These are phyloP conservation scores for Ophonus ardosiacus DNA, from an alignment of 2,888 invertebrate genomes.

Conservation along the genomic window DNA sequence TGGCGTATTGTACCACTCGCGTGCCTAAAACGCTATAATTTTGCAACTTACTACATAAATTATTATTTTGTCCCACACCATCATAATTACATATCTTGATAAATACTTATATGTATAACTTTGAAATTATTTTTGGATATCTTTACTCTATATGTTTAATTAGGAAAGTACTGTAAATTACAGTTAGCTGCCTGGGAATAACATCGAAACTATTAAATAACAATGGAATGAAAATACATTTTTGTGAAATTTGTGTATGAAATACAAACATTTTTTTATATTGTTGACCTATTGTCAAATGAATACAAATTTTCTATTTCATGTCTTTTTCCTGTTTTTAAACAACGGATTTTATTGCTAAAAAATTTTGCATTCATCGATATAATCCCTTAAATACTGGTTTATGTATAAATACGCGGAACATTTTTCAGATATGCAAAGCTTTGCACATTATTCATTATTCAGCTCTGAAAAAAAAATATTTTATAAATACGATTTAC, in stretches of 20 bases:
- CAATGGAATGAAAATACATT: too few relatives aligned
- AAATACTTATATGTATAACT: too few relatives aligned
- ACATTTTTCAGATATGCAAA: neutral
- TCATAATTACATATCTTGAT: too few relatives aligned
- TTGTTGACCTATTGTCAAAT: neutral
- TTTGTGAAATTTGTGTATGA: too few relatives aligned
- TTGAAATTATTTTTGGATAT: too few relatives aligned
- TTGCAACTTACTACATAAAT: too few relatives aligned
- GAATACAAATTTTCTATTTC: neutral
- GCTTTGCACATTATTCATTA: neutral
- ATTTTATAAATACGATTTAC: neutral
- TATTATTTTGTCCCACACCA: too few relatives aligned
- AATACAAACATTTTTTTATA: neutral
- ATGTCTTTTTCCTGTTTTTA: neutral
- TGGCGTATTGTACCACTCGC: too few relatives aligned
- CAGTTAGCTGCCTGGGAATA: neutral
- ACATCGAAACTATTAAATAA: neutral
- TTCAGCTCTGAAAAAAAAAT: neutral
- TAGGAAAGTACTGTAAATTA: neutral
- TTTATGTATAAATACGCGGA: neutral
- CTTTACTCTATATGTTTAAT: neutral
- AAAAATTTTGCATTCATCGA: neutral
- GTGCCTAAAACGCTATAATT: too few relatives aligned
- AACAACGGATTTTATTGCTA: constrained; percentile 3
- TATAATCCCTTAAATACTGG: constrained; percentile 12